These are phyloP conservation scores for Drosophila prosaltans DNA, from an alignment of 1,140 invertebrate species.

Conservation along the genomic window DNA sequence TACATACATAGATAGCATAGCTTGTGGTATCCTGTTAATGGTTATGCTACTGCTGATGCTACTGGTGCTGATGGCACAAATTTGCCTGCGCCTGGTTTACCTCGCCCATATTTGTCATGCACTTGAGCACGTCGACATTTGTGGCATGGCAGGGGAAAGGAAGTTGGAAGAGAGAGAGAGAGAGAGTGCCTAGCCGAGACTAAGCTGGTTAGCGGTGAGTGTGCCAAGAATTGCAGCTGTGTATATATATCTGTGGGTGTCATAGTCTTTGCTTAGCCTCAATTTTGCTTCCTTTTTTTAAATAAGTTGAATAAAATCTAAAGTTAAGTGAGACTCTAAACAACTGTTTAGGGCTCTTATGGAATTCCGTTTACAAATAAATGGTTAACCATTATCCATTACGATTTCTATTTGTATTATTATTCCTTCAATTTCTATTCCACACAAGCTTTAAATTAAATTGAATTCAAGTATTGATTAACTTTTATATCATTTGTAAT, in stretches of 20 bases:
- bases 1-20: conserved; percentile 36
- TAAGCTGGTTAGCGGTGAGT: conserved; percentile 19
- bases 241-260: conserved; percentile 28
- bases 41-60: conserved; percentile 37
- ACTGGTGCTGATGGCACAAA: conserved; percentile 35
- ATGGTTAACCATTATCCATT: neutral
- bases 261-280: conserved; percentile 15
- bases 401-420: neutral
- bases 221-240: conserved; percentile 30
- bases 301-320: neutral
- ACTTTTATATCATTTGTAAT: conserved; percentile 8
- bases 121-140: conserved; percentile 68
- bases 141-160: conserved; percentile 18
- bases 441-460: neutral
- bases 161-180: neutral
- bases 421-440: neutral
- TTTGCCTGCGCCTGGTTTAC: conserved; percentile 60
- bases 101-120: conserved; percentile 72
- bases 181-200: neutral
- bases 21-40: conserved; percentile 55
- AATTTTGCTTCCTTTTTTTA: neutral
- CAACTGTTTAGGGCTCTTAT: neutral
- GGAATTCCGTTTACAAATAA: neutral
- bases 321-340: neutral
- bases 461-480: conserved; percentile 7